Base-by-base conservation (phyloP, 92 coral and sea anemone species). In the Bergia puertoricense region DNA sequence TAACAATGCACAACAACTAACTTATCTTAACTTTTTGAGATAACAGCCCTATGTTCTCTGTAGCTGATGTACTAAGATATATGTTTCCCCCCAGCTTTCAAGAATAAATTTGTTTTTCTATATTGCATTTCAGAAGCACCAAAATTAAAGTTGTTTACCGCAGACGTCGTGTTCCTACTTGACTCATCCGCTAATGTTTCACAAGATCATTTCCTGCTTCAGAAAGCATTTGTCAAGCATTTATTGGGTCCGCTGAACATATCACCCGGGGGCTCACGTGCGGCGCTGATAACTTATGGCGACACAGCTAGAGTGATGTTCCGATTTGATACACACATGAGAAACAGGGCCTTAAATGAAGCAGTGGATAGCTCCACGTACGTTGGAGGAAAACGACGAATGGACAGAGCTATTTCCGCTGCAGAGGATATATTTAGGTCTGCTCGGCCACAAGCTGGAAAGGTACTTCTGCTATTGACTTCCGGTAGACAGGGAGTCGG, bases 101-200 rank as follows among this genome's bases (percentile, higher is more conserved):
- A 48, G 8, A 8, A 48, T 48, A 66, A 10, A 0, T 66, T 66
- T 41, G n/a, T 54, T 77, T 46, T 36, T 59, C 56, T 18, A 6
- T 44, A 22, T 72, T 42, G n/a, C 4, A 80, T 82, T 77, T 56
- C 75, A 91, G 93, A 90, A 8, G 88, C 91, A 7, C 91, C 93
- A 20, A 82, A 86, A 51, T 76, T 67, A n/a, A 83, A 45, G 16
- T 40, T 40, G 51, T 91, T 92, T 51, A 62, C 86, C 48, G 89
- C 90, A 15, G 97, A 94, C 72, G 78, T 94, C 57, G 90, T 94
- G n/a, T 94, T 94, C 69, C 89, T 94, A 14, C 66, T 90, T 30
- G 97, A 94, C 62, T 90, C 97, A 10, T 94, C 97, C 16, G 85
- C 89, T 30, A 85, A 93, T 43, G 95, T 94, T 74, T 86, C 90